Conservation (phyloP, 2,888 invertebrate species). For the Agrotis clavis region DNA sequence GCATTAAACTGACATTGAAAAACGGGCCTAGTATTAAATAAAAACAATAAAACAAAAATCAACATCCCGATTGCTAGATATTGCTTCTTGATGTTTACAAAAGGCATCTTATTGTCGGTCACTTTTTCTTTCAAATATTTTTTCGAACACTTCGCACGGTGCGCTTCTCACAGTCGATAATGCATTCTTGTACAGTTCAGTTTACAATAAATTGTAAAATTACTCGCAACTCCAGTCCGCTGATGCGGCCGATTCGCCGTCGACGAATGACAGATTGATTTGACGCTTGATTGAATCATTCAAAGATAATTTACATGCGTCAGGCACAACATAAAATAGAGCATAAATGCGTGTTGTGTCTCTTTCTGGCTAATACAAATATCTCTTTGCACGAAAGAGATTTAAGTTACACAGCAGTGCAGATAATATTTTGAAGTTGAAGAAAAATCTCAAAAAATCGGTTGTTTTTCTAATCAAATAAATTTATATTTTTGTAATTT, state of each 20-base stretch:
- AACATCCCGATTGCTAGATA: slow-evolving; percentile 87
- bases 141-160: slow-evolving; percentile 43
- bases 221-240: slow-evolving; percentile 33
- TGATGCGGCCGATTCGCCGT: slow-evolving; percentile 58
- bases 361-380: slow-evolving; percentile 37
- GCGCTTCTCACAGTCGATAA: slow-evolving; percentile 50
- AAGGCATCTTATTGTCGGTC: slow-evolving; percentile 83
- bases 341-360: slow-evolving; percentile 34
- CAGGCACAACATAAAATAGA: slow-evolving; percentile 16
- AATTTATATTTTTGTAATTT: not conserved
- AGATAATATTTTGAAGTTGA: slow-evolving; percentile 33
- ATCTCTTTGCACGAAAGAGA: slow-evolving; percentile 5
- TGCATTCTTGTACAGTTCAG: slow-evolving; percentile 56
- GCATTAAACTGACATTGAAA: slow-evolving; percentile 86
- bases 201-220: slow-evolving; percentile 55
- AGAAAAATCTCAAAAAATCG: slow-evolving; percentile 3
- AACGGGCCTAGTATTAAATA: slow-evolving; percentile 85
- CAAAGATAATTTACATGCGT: slow-evolving; percentile 24
- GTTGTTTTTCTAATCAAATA: not conserved
- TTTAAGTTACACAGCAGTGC: slow-evolving; percentile 47
- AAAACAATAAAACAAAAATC: slow-evolving; percentile 85
- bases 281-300: slow-evolving; percentile 53
- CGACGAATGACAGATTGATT: slow-evolving; percentile 61
- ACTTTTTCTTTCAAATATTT: slow-evolving; percentile 45
- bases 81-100: slow-evolving; percentile 88